Base-by-base conservation (phyloP, 64 coral and sea anemone species). In the Pocillopora damicornis region DNA sequence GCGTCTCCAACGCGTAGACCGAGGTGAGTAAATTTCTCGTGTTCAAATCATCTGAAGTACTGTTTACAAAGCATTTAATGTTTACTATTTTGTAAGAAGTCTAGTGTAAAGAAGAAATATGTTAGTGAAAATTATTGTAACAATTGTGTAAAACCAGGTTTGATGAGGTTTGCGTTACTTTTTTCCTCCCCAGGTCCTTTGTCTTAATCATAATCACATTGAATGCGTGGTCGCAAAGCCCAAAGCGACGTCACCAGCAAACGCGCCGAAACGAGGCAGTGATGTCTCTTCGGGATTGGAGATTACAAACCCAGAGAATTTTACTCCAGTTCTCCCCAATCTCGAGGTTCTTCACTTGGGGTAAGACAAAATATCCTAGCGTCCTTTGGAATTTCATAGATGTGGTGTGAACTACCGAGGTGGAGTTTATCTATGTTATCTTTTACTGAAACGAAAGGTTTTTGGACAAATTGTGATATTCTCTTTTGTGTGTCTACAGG, bases 341-440 rank as follows among this genome's bases (percentile, higher is more conserved):
- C 91, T 99, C 22, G 97, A 99, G 72, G 97, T 99, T 65, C 91
- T 99, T 20, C 97, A 99, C 85, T 38, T 99, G 56, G 97, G 97
- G 97, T 99, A 91, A 81, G 93, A 65, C 35, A 4, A 15, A 30
- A 3, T 3, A 9, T 30, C 25, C n/a, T 14, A 37, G 25, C 67
- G 26, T 84, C 61, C 17, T 17, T n/a, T 15, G 11, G 37, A 84
- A 51, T 51, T 2, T 4, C 2, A 7, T 51, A 51, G 7, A 51
- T 51, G 42, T 51, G 42, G 30, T 30, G 1, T 25, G 30, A 68
- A 26, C 65, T 15, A 5, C 14, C 7, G 64, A 38, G 36, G 17
- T 30, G n/a, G 17, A 81, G 22, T 59, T 57, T 30, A 30, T 30
- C 30, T 30, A 30, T 30, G 30, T 30, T 30, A 2, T 51, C 20